Evolutionary conservation across 2,888 invertebrate species (phyloP), one percentile per base, ranked within the genome.

Genomic region (Balanococcus diminutus): DNA sequence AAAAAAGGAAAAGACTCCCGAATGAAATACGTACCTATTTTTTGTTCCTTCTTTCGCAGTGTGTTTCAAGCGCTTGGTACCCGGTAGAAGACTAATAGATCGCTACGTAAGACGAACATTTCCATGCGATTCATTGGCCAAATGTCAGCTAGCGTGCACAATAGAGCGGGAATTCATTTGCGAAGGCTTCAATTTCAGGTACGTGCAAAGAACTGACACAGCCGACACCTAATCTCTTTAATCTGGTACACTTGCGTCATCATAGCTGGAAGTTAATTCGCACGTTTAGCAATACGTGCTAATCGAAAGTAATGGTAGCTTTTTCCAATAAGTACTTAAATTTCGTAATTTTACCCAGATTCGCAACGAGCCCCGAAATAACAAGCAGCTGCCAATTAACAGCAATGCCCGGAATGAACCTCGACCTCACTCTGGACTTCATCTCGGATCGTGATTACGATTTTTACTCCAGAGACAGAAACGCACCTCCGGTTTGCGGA

Each of bases 141-240:
- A 95, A 88, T 96, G 96, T 89, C 92, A 94, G 89, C 90, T 92
- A 61, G 94, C 94, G 88, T 96, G 96, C 88, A 94, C 94, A 1
- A 92, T 92, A 6, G 96, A 96, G 89, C 93, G 92, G 89, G 91
- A 93, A 83, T 96, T 96, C 89, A 92, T 92, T 87, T 96, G 96
- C 89, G 95, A 95, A 90, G 96, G 95, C 88, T 96, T 96, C 89
- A 96, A 95, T 90, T 96, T 95, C 91, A 93, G 95, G 92, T 94
- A 90, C 90, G 86, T 61, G n/a, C n/a, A 42, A 46, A 8, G 4
- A 56, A 56, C 22, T 8, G 56, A 56, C 56, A 51, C 51, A 51
- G n/a, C 51, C 4, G 36, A 36, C 36, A 36, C 36, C 36, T n/a
- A n/a, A 51, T 51, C 51, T 51, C 56, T 5, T 56, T 56, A 42